These are phyloP conservation scores for Coracias cyanogaster DNA, from an alignment of 2,797 vertebrate species.

Conservation along the genomic window DNA sequence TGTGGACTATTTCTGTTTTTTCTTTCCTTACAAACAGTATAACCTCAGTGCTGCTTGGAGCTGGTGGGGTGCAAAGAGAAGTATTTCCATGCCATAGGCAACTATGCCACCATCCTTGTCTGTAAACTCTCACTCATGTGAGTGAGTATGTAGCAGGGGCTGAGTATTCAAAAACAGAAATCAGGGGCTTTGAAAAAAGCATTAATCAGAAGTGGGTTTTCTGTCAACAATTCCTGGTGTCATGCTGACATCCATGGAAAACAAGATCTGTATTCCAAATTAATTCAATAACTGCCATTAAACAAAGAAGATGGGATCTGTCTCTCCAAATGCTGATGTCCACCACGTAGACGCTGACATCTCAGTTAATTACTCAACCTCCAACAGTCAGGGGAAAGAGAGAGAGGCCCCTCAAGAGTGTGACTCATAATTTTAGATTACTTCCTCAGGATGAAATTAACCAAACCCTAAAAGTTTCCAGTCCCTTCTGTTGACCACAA, in stretches of 20 bases:
- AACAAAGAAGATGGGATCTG: neutral
- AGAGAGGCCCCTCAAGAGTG: neutral
- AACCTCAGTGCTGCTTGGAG: neutral
- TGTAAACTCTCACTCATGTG: neutral
- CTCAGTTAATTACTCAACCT: neutral
- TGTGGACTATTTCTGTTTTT: neutral
- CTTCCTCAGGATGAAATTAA: neutral
- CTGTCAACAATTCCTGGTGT: neutral
- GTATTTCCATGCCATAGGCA: neutral
- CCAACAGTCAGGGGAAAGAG: neutral
- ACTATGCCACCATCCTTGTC: neutral
- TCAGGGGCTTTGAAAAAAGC: neutral
- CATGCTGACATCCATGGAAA: neutral
- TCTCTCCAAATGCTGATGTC: neutral
- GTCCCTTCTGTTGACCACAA: accelerated
- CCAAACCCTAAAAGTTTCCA: neutral
- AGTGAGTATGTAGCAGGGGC: neutral
- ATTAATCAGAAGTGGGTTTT: neutral
- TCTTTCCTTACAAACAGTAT: neutral
- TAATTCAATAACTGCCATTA: neutral
- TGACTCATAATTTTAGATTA: neutral
- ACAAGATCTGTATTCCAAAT: neutral
- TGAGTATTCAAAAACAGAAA: neutral
- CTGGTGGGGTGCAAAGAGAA: neutral
- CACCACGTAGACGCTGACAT: neutral